Base-by-base conservation (phyloP, 2,797 vertebrate species). In the Borostomias antarcticus region DNA sequence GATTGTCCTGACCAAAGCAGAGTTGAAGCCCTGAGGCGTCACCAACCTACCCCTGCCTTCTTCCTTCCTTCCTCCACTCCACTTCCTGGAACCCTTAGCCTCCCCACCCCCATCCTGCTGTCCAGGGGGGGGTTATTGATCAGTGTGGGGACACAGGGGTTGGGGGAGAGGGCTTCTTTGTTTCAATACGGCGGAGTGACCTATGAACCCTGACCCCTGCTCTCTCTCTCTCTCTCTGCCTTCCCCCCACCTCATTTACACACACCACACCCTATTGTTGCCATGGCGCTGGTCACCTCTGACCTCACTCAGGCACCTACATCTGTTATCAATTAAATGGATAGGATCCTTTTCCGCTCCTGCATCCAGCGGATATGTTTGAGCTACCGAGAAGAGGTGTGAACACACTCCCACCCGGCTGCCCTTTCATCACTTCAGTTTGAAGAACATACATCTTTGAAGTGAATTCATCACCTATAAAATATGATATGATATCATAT, bases 261-360 rank as follows among this genome's bases (percentile, higher is more conserved):
- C 84, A 79, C 80, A 83, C 80, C 79, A 76, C 75, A 82, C 77
- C 81, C 80, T 70, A 69, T 64, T 66, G 89, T 89, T 90, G 83
- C 89, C 21, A 75, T 87, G 85, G 87, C 85, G 74, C 82, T 79
- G 67, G 73, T 76, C 79, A 92, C 91, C 93, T 86, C 83, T 88
- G 89, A 90, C 91, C 91, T 82, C 79, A 76, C 35, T 74, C 69
- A 35, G 85, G 79, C 80, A 82, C 85, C 89, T 90, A 89, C 93
- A 94, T 92, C 93, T 94, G 92, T 88, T 89, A 79, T 90, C 89
- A 91, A 87, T 94, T 93, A 92, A 81, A 86, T 1, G 13, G 58
- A 86, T 78, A 84, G 87, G 84, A 90, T 83, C 74, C 33, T 40
- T 88, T 81, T 37, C 21, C 79, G 8, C 70, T 68, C 75, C 63